phyloP scores from a whole-genome alignment of 2,113 vertebrate species.

The Leiothrix lutea region DNA sequence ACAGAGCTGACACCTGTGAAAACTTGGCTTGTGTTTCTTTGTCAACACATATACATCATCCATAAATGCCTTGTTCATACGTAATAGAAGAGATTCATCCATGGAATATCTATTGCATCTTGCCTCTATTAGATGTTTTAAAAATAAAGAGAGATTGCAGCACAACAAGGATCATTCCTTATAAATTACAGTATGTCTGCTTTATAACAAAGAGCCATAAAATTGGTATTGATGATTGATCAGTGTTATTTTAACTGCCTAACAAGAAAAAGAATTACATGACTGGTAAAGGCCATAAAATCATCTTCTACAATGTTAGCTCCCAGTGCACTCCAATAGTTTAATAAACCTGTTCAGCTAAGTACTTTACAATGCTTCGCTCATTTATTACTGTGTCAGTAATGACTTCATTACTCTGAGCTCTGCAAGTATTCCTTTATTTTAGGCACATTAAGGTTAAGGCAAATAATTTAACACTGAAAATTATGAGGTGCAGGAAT shows the following conservation, averaged over 20 bases:
- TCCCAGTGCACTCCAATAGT: not conserved
- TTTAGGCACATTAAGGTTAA: not conserved
- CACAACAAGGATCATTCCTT: not conserved
- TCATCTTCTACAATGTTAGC: not conserved
- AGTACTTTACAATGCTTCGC: not conserved
- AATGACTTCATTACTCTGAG: not conserved
- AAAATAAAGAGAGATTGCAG: not conserved
- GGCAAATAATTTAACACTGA: not conserved
- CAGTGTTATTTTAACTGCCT: not conserved
- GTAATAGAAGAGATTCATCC: not conserved
- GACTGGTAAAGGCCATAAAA: not conserved
- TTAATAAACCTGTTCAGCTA: not conserved
- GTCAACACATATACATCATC: not conserved
- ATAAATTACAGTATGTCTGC: not conserved
- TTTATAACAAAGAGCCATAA: not conserved
- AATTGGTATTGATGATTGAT: not conserved
- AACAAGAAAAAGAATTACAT: not conserved
- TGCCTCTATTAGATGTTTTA: not conserved
- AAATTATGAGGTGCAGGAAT: not conserved
- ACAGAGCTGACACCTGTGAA: conserved; percentile 12
- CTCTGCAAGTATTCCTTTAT: not conserved
- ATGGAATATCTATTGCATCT: not conserved
- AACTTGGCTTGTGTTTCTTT: not conserved
- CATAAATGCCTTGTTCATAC: not conserved
- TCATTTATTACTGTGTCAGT: not conserved